Percentiles rank a stretch among this genome's conserved stretches.
phyloP scores from a whole-genome alignment of 2,797 vertebrate genomes.

The Paedocypris micromegethes region DNA sequence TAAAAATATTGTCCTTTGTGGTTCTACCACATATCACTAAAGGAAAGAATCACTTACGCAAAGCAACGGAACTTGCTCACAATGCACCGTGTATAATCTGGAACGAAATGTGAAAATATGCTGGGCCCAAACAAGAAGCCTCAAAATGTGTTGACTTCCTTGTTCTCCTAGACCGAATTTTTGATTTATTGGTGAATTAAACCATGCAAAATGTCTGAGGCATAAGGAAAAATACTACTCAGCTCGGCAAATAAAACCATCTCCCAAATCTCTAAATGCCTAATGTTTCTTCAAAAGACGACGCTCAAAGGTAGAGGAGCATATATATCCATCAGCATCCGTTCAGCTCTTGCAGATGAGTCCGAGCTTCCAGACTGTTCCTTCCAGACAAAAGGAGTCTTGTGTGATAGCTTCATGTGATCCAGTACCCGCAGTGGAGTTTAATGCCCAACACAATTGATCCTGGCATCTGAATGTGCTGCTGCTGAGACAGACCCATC shows the following conservation, averaged over 20 bases:
- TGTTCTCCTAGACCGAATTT: neutral
- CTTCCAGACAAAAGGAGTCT: constrained; percentile 50
- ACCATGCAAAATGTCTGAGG: too few species aligned
- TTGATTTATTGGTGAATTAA: neutral
- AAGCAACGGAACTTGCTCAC: constrained; percentile 50
- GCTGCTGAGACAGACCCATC: constrained; percentile 17
- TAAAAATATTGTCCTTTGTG: constrained; percentile 57
- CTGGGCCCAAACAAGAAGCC: neutral
- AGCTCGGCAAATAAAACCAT: too few species aligned
- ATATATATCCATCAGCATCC: constrained; percentile 16
- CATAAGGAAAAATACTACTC: too few species aligned
- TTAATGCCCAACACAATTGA: constrained; percentile 34
- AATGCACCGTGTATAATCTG: neutral
- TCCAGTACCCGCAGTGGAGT: constrained; percentile 29
- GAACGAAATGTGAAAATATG: constrained; percentile 15
- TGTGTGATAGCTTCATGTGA: constrained; percentile 42
- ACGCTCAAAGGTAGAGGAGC: neutral
- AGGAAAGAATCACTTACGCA: constrained; percentile 47
- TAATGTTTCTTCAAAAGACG: neutral
- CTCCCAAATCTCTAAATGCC: neutral
- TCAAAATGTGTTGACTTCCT: neutral
- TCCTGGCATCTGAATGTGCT: constrained; percentile 37
- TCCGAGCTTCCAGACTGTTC: constrained; percentile 49
- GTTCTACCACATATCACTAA: constrained; percentile 49
- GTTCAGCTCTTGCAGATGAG: constrained; percentile 56